phyloP scores from a whole-genome alignment of 2,797 vertebrate species.

The Danio tinwini region DNA sequence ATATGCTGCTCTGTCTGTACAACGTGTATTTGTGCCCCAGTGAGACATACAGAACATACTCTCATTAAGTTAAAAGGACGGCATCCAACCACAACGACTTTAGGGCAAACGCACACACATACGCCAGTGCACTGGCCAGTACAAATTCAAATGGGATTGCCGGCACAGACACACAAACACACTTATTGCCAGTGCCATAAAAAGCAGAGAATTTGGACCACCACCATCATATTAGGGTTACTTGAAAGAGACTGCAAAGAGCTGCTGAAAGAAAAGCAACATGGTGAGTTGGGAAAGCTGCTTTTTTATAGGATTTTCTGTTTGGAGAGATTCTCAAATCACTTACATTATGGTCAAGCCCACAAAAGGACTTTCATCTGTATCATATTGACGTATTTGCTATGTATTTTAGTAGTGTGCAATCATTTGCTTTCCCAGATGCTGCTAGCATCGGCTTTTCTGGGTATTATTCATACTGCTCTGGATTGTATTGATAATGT shows the following conservation, averaged over 20 bases:
- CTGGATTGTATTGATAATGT: slow-evolving; percentile 46
- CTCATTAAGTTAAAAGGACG: slow-evolving; percentile 78
- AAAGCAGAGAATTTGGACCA: slow-evolving; percentile 50
- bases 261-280: slow-evolving; percentile 10
- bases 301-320: neutral
- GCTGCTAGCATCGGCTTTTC: neutral
- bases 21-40: slow-evolving; percentile 76
- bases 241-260: slow-evolving; percentile 32
- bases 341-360: neutral
- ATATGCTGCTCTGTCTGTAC: slow-evolving; percentile 70
- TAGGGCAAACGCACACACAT: slow-evolving; percentile 54
- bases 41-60: slow-evolving; percentile 73
- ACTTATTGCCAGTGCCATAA: slow-evolving; percentile 38
- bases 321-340: neutral
- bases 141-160: slow-evolving; percentile 39
- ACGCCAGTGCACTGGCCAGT: slow-evolving; percentile 29
- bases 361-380: too few species aligned
- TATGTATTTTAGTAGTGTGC: too few species aligned
- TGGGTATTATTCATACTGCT: neutral
- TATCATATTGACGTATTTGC: too few species aligned
- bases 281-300: neutral
- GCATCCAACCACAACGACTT: slow-evolving; percentile 68
- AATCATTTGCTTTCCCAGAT: neutral
- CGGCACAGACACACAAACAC: slow-evolving; percentile 39
- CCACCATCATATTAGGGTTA: slow-evolving; percentile 42